These are phyloP conservation scores for Mobula hypostoma DNA, from an alignment of 2,113 vertebrate genomes.

Conservation along the genomic window DNA sequence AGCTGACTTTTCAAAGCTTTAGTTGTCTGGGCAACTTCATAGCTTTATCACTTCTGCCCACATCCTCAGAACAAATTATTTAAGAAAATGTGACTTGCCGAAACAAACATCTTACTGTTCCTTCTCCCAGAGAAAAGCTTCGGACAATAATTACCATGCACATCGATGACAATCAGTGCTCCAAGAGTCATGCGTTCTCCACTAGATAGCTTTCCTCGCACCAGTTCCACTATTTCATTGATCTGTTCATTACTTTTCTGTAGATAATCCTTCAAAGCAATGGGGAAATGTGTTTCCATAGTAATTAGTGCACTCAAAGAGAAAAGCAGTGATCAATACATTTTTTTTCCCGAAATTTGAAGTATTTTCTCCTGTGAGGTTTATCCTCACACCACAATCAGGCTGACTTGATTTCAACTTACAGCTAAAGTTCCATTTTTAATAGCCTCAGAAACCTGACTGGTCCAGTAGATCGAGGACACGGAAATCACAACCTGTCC, in stretches of 20 bases:
- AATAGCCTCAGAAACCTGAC: slow-evolving; percentile 78
- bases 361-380: background rate
- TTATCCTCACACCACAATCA: background rate
- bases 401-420: slow-evolving; percentile 45
- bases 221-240: slow-evolving; percentile 74
- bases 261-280: slow-evolving; percentile 64
- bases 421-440: slow-evolving; percentile 61
- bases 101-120: background rate
- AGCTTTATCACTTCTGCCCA: background rate
- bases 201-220: slow-evolving; percentile 74
- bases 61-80: background rate
- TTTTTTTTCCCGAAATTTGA: background rate
- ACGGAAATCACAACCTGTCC: slow-evolving; percentile 88
- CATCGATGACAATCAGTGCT: slow-evolving; percentile 82
- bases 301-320: background rate
- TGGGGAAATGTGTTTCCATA: background rate
- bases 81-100: background rate
- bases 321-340: background rate
- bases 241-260: slow-evolving; percentile 78
- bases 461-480: slow-evolving; percentile 86
- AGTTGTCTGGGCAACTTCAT: background rate
- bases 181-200: slow-evolving; percentile 79
- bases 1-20: background rate
- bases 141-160: slow-evolving; percentile 66
- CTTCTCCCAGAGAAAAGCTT: background rate